These are phyloP conservation scores for Argopecten irradians DNA, from an alignment of 1,140 invertebrate genomes.

Conservation along the genomic window DNA sequence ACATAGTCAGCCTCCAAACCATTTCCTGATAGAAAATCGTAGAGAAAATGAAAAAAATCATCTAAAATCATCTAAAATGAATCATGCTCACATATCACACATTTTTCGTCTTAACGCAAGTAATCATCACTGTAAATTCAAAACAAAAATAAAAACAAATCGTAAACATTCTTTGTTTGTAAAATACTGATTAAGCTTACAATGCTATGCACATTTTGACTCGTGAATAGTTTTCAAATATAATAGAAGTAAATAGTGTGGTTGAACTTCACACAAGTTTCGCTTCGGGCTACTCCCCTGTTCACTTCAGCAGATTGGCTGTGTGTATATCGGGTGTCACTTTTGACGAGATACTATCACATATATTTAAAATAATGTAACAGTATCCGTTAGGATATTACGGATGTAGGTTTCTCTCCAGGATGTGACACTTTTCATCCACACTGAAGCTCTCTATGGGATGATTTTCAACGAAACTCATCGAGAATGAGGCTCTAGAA, in stretches of 20 bases:
- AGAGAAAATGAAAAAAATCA: too few relatives aligned
- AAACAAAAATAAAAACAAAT: not conserved
- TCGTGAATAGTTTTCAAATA: not conserved
- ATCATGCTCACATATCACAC: not conserved
- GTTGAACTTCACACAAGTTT: not conserved
- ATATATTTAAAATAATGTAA: slow-evolving; percentile 5
- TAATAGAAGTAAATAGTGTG: slow-evolving; percentile 18
- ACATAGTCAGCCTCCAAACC: not conserved
- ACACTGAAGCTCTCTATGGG: not conserved
- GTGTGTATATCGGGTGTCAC: not conserved
- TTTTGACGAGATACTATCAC: not conserved
- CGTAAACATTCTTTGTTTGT: not conserved
- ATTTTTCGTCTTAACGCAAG: too few relatives aligned
- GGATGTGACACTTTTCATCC: not conserved
- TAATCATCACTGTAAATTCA: too few relatives aligned
- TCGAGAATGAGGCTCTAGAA: not conserved
- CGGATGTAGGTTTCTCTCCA: not conserved
- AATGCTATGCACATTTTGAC: not conserved
- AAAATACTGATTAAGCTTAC: not conserved
- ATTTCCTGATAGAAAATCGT: too few relatives aligned
- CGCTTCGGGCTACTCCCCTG: slow-evolving; percentile 2
- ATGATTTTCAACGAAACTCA: not conserved
- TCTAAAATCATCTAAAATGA: too few relatives aligned
- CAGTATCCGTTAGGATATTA: not conserved
- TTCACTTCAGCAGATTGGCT: not conserved